Evolutionary conservation across 2,797 vertebrate genomes (phyloP).

Genomic region (Avahi laniger): DNA sequence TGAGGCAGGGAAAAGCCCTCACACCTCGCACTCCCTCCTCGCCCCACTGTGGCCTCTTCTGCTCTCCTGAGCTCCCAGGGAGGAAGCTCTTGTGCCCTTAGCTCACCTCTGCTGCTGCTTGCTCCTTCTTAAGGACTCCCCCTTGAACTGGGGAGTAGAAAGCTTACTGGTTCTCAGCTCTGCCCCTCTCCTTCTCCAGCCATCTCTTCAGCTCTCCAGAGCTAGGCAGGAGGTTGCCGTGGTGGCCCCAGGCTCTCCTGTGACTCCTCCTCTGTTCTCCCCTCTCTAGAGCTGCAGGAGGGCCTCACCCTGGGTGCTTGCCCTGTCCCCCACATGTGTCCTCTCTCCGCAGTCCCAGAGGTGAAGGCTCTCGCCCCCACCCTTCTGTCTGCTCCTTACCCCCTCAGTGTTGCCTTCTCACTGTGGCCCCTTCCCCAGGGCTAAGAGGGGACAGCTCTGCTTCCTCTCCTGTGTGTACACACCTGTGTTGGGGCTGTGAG

Average conservation of each 20-base stretch:
- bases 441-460: constrained; percentile 29
- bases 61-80: constrained; percentile 62
- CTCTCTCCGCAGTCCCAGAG: constrained; percentile 66
- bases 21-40: constrained; percentile 16
- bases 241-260: neutral
- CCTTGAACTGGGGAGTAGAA: neutral
- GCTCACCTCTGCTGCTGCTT: neutral
- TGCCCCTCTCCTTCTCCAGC: neutral
- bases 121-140: neutral
- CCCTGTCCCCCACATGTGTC: constrained; percentile 26
- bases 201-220: constrained; percentile 58
- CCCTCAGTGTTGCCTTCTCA: constrained; percentile 49
- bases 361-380: constrained; percentile 37
- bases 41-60: constrained; percentile 61
- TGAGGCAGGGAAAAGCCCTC: constrained; percentile 52
- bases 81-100: constrained; percentile 9
- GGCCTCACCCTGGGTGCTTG: constrained; percentile 50
- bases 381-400: constrained; percentile 49
- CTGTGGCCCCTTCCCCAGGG: constrained; percentile 33
- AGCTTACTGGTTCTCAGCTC: neutral
- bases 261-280: constrained; percentile 51
- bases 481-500: neutral
- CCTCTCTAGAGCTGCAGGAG: constrained; percentile 66
- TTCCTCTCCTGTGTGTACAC: constrained; percentile 37
- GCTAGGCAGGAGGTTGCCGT: constrained; percentile 26